These are phyloP conservation scores for Oikopleura dioica DNA, from an alignment of 23 tunicate species.

Conservation along the genomic window DNA sequence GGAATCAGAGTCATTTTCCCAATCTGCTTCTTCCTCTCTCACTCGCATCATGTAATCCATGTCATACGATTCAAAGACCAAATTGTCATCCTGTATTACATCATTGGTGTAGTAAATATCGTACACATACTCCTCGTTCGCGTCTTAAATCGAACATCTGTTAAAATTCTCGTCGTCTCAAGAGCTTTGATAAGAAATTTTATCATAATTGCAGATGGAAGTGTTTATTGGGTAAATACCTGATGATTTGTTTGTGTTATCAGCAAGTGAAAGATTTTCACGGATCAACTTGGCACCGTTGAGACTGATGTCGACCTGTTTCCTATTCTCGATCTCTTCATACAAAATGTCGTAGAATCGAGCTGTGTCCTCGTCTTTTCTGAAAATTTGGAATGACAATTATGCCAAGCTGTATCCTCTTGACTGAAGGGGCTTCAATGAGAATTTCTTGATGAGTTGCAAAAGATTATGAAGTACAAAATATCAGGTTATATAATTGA, in stretches of 20 bases:
- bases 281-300: neutral
- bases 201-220: too few relatives aligned
- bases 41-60: neutral
- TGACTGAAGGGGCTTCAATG: too few relatives aligned
- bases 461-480: too few relatives aligned
- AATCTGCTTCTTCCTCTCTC: neutral
- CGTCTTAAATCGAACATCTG: too few relatives aligned
- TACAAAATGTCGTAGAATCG: neutral
- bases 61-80: neutral
- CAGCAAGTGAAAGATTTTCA: neutral
- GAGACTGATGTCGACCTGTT: neutral
- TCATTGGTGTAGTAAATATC: slow-evolving; percentile 1
- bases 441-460: too few relatives aligned
- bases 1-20: neutral
- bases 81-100: neutral
- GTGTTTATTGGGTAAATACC: too few relatives aligned
- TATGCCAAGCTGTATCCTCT: too few relatives aligned
- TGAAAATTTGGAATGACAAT: too few relatives aligned
- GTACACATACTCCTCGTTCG: neutral
- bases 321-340: neutral
- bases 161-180: too few relatives aligned
- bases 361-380: neutral
- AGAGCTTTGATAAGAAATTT: too few relatives aligned
- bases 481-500: too few relatives aligned
- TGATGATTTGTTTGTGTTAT: neutral